Conservation (phyloP, 2,113 vertebrate species). For the Planiliza haematocheilus region DNA sequence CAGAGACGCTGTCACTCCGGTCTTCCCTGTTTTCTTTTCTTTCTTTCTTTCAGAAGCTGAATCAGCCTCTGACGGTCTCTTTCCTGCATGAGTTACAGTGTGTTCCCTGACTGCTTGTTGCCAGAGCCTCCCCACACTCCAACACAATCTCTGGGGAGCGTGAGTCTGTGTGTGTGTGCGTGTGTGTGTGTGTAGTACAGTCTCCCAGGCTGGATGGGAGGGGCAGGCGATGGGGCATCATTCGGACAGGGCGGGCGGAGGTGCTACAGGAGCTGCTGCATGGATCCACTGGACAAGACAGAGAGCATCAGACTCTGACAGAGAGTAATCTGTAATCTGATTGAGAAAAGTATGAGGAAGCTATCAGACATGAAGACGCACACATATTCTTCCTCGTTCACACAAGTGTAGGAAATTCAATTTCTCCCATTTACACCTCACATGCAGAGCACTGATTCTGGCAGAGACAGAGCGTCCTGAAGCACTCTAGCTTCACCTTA, state of each 20-base stretch:
- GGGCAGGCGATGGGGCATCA: constrained; percentile 33
- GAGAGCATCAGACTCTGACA: constrained; percentile 20
- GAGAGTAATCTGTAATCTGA: constrained; percentile 67
- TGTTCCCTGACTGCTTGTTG: constrained; percentile 47
- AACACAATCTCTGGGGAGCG: constrained; percentile 43
- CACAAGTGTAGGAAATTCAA: constrained; percentile 31
- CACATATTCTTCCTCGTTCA: constrained; percentile 6
- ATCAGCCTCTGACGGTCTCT: constrained; percentile 62
- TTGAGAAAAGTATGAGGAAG: constrained; percentile 47
- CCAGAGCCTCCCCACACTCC: constrained; percentile 34
- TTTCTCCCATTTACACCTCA: constrained; percentile 38
- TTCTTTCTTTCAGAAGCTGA: constrained; percentile 58
- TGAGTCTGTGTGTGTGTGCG: constrained; percentile 37
- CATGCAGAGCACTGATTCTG: constrained; percentile 28
- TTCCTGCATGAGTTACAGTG: constrained; percentile 40
- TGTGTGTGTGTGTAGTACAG: constrained; percentile 26
- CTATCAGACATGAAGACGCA: constrained; percentile 32
- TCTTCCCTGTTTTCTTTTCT: constrained; percentile 28
- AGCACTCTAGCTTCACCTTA: constrained; percentile 33
- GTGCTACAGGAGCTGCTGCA: constrained; percentile 56
- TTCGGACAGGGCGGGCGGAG: constrained; percentile 23
- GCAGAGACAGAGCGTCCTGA: constrained; percentile 7
- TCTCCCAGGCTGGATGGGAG: constrained; percentile 53
- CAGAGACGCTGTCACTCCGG: constrained; percentile 37
- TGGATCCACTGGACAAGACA: constrained; percentile 21